Evolutionary conservation across 64 coral and sea anemone genomes (phyloP), one percentile per base, ranked within the genome.

Genomic region (Porites australiensis): DNA sequence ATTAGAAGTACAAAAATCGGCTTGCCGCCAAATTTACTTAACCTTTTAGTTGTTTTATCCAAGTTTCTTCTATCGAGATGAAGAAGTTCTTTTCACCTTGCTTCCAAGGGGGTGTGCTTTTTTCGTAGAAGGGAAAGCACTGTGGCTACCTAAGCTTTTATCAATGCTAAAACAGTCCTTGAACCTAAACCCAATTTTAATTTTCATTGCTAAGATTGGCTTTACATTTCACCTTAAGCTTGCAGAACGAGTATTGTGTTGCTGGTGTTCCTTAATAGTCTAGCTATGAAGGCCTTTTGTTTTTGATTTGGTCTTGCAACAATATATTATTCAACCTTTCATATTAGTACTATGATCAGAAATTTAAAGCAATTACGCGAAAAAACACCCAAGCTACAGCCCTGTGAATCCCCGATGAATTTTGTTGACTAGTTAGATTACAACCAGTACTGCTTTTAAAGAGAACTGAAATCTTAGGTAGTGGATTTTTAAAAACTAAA

Each of bases 401-500:
- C 47, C 20, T 50, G 16, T 19, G 58, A 20, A 82, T 27, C 79
- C 79, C 79, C 79, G 60, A 58, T 82, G 79, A 82, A 82, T 82
- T 69, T 69, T 84, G 64, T 84, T 84, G 62, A 84, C 81, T 84
- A 84, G 81, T 69, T 84, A 84, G 81, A 84, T 84, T 84, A 84
- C 43, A 48, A 82, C 62, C 81, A 52, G 79, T 49, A 83, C 47
- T 65, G 79, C 79, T 46, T 83, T 58, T 83, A 48, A 83, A 83
- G 79, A 83, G 16, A 64, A 65, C 16, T 13, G 37, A 74, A 13
- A 83, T 65, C 44, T 46, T n/a, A 15, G 46, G 81, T 84, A 69
- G 45, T 5, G 51, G 81, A 84, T 84, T 84, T 84, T 65, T 84
- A 68, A 84, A 37, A 37, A 84, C 81, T 37, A 68, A 84, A 69